Evolutionary conservation across 2,113 vertebrate species (phyloP), one percentile per base, ranked within the genome.

Genomic region (Perognathus longimembris): DNA sequence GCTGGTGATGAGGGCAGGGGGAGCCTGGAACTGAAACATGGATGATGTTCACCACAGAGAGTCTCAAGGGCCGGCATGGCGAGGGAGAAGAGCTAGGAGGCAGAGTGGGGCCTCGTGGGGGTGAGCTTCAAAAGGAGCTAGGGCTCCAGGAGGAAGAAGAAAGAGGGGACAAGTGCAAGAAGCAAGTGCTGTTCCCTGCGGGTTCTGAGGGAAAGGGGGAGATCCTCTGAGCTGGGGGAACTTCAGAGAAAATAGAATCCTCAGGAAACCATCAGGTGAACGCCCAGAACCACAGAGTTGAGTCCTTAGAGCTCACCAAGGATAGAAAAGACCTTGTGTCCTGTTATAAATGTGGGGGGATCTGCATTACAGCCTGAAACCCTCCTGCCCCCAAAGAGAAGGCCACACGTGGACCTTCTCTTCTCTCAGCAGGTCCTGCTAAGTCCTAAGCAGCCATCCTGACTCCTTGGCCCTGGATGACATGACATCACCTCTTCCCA

Each of bases 381-480:
- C 54, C 71, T 83, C 38, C 22, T 8, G 21, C 7, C 64, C 42
- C n/a, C 24, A 30, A 8, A 30, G 1, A 36, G 28, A 24, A 11
- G 38, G 11, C 50, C 20, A 45, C 4, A 7, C 4, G 7, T 32
- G 36, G 24, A 34, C 24, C 79, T 17, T 75, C 73, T 76, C 18
- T 54, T 64, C n/a, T 67, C 69, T 71, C 54, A 2, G 40, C 66
- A 66, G 81, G 36, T 21, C 1, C 45, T 36, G 45, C 32, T 22
- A 24, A 74, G 22, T 73, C 78, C 50, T 5, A 5, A 14, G 20
- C 2, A 42, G 34, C 63, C 45, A 61, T 30, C 73, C 73, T 90
- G 76, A 73, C 50, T 90, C 84, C 71, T n/a, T 9, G 59, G 87
- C 64, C 83, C 89, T 50, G 9, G 15, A 66, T 12, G 40, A 67